phyloP scores from a whole-genome alignment of 2,113 vertebrate genomes.

The Silurus meridionalis region DNA sequence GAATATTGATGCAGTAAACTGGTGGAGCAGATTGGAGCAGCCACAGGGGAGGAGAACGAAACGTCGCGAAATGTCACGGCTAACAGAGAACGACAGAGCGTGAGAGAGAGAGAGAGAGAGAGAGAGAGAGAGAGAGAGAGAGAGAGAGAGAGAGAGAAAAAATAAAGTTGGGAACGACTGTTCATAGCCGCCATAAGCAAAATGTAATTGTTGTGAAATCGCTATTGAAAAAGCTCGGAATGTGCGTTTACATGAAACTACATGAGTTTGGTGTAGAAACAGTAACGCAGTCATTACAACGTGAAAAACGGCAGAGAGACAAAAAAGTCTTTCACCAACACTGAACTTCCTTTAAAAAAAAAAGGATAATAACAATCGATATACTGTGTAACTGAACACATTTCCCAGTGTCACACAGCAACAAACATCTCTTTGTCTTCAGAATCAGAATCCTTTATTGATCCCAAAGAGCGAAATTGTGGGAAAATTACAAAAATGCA shows the following conservation, averaged over 20 bases:
- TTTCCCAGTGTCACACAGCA: neutral
- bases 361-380: neutral
- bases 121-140: neutral
- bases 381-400: neutral
- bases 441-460: too few species aligned
- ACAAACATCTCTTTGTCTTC: neutral
- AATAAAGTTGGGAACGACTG: neutral
- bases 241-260: neutral
- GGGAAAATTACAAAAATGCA: too few species aligned
- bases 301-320: neutral
- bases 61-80: neutral
- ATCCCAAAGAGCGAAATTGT: too few species aligned
- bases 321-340: neutral
- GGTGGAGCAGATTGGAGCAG: slow-evolving; percentile 62
- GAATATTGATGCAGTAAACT: slow-evolving; percentile 60
- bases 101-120: neutral
- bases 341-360: neutral
- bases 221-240: neutral
- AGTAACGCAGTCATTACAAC: neutral
- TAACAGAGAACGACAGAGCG: neutral
- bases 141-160: neutral
- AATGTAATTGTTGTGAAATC: neutral
- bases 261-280: neutral
- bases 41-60: slow-evolving; percentile 50
- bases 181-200: neutral